Base-by-base conservation (phyloP, 1,140 invertebrate genomes). In the Ceratina australensis region DNA sequence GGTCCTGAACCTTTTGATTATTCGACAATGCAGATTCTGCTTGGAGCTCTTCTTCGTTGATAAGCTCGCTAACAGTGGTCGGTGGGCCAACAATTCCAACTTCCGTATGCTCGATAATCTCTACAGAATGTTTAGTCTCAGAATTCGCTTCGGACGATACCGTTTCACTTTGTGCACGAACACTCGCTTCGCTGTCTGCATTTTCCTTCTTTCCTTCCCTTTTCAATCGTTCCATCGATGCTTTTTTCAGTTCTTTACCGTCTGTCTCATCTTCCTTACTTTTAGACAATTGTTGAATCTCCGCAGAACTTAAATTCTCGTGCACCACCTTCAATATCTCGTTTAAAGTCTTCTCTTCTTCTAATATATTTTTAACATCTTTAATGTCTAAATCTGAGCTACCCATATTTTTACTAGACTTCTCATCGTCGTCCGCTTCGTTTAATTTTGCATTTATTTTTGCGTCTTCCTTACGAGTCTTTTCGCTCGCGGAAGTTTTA, bases 11-110 rank as follows among this genome's bases (percentile, higher is more conserved):
- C 26, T 83, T 85, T 28, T 80, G 80, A 15, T 87, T 86, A 12
- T 85, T 81, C 72, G 90, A 84, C 75, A 91, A 90, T 20, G 84
- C 72, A 86, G 90, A 84, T 75, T 89, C 86, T 16, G 57, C 78
- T 0, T 71, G 49, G 4, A 86, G 77, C 72, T 91, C 89, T 3
- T 88, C 87, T 54, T 91, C 90, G 10, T 85, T 87, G 20, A 90
- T 80, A 42, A 87, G 49, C 20, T 91, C 87, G 7, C 78, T 80
- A 22, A 82, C 87, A 1, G 80, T 86, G 0, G 89, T 89, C 0
- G 89, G 88, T 20, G 86, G 84, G 33, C 87, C 90, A 1, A 86
- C 90, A n/a, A 89, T 87, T 69, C 86, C 83, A 28, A 88, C 68
- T 28, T 87, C 82, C 49, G 64, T 60, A 67, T 72, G 8, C 65